These are phyloP conservation scores for Aythya baeri DNA, from an alignment of 2,113 vertebrate genomes.

Conservation along the genomic window DNA sequence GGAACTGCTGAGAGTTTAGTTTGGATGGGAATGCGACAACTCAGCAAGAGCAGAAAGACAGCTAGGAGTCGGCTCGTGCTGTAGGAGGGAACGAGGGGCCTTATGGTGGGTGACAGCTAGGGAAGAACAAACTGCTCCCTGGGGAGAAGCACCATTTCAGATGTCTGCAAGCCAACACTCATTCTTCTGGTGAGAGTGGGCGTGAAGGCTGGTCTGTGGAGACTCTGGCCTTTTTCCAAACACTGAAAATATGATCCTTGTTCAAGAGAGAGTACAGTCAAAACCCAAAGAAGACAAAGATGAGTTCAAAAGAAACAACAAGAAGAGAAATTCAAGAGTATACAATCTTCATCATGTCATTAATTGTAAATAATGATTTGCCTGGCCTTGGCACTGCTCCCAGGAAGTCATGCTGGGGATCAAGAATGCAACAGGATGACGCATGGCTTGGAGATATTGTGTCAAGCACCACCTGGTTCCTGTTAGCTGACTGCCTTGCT, in stretches of 20 bases:
- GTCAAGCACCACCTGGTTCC: slow-evolving; percentile 35
- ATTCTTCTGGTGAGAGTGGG: background rate
- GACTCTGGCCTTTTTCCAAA: background rate
- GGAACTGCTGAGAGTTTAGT: background rate
- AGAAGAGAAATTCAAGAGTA: background rate
- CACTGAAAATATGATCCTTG: background rate
- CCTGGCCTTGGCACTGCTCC: slow-evolving; percentile 37
- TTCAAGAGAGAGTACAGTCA: background rate
- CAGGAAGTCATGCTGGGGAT: slow-evolving; percentile 7
- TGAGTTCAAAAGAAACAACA: background rate
- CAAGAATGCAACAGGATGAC: background rate
- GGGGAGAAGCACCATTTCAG: background rate
- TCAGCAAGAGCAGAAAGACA: background rate
- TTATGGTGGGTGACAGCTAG: accelerated
- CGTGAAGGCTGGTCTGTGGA: background rate
- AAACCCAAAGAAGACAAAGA: background rate
- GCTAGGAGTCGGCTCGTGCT: background rate
- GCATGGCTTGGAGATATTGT: background rate
- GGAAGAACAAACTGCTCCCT: background rate
- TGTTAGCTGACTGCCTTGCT: background rate
- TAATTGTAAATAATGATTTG: background rate
- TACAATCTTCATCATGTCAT: background rate
- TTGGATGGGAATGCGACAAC: background rate
- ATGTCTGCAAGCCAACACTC: background rate
- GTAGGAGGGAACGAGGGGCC: background rate